phyloP scores from a whole-genome alignment of 2,888 invertebrate species.

The Hirtodrosophila histrioides region DNA sequence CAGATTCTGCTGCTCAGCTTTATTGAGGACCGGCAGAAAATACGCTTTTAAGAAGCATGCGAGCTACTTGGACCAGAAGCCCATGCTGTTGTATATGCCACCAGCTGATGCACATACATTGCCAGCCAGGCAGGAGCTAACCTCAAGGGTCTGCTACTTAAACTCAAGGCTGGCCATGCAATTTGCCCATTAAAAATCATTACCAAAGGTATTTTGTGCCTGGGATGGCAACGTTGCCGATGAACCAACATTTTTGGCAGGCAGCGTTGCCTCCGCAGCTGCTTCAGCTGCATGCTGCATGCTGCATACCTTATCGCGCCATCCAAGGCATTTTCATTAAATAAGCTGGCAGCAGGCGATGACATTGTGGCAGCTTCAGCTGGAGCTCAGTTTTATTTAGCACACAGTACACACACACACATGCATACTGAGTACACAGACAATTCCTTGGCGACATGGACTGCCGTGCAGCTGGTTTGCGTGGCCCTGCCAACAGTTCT shows the following conservation, averaged over 20 bases:
- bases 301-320: constrained; percentile 62
- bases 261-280: constrained; percentile 17
- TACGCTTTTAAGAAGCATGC: constrained; percentile 56
- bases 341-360: constrained; percentile 33
- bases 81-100: constrained; percentile 8
- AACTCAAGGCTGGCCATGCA: constrained; percentile 57
- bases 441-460: constrained; percentile 19
- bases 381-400: neutral
- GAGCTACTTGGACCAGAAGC: constrained; percentile 6
- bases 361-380: constrained; percentile 35
- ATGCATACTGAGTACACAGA: neutral
- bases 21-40: constrained; percentile 46
- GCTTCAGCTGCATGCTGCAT: constrained; percentile 31
- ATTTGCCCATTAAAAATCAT: constrained; percentile 78
- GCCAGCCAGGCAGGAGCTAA: constrained; percentile 1
- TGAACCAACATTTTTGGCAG: constrained; percentile 54
- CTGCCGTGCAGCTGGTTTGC: constrained; percentile 17
- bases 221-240: constrained; percentile 15
- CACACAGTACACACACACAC: constrained; percentile 6
- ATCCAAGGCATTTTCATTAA: constrained; percentile 67
- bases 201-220: constrained; percentile 57
- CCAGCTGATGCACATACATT: neutral
- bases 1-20: constrained; percentile 1
- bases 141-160: constrained; percentile 10
- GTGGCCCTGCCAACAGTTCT: neutral